These are phyloP conservation scores for Rhodeus uyekii DNA, from an alignment of 2,797 vertebrate species.

Conservation along the genomic window DNA sequence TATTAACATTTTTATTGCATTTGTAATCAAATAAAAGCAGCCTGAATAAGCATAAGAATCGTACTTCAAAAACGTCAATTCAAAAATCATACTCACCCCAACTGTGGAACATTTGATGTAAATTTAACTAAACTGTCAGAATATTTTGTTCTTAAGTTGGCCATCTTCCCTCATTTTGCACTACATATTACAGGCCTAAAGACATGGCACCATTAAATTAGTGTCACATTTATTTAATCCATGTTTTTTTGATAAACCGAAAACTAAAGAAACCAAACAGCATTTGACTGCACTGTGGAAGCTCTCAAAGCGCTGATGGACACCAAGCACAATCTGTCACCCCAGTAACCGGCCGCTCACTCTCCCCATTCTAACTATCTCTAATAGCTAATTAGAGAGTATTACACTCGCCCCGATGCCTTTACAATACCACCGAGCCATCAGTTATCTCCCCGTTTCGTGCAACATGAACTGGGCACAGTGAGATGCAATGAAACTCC, in stretches of 20 bases:
- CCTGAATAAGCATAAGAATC: not conserved
- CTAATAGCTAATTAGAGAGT: slow-evolving; percentile 72
- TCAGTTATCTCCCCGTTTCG: slow-evolving; percentile 75
- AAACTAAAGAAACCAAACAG: not conserved
- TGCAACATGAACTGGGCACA: slow-evolving; percentile 70
- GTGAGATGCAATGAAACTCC: slow-evolving; percentile 72
- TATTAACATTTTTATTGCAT: not conserved
- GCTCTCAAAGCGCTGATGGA: slow-evolving; percentile 36
- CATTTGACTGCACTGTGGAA: slow-evolving; percentile 3
- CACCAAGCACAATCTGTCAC: slow-evolving; percentile 36
- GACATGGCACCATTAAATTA: slow-evolving; percentile 18
- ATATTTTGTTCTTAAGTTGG: not conserved
- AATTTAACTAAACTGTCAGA: not conserved
- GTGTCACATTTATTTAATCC: slow-evolving; percentile 11
- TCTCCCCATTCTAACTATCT: slow-evolving; percentile 58
- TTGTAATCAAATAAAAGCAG: not conserved
- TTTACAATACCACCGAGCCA: slow-evolving; percentile 72
- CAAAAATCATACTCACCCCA: not conserved
- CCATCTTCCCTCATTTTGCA: not conserved
- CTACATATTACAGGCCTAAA: slow-evolving; percentile 1
- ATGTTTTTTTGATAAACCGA: slow-evolving; percentile 18
- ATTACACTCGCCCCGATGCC: slow-evolving; percentile 64
- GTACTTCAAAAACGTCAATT: not conserved
- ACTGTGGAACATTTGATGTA: not conserved
- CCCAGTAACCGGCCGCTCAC: slow-evolving; percentile 40